phyloP scores from a whole-genome alignment of 2,797 vertebrate species.

The Chrysocyon brachyurus region DNA sequence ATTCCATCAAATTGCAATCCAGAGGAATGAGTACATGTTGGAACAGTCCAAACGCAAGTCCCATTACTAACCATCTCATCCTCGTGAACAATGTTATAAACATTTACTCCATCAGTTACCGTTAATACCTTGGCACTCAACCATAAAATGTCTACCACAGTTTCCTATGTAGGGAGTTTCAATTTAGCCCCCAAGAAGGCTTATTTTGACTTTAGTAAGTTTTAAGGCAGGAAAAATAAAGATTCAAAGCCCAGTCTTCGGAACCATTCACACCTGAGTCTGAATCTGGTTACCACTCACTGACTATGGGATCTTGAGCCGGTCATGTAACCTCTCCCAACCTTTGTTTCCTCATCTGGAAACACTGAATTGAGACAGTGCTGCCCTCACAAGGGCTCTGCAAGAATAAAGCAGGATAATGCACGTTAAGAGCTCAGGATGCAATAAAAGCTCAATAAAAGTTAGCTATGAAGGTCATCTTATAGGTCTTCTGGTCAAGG shows the following conservation, averaged over 20 bases:
- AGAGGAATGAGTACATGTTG: background rate
- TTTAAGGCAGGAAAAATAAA: background rate
- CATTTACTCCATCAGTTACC: background rate
- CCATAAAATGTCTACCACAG: background rate
- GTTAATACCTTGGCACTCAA: background rate
- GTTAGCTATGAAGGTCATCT: background rate
- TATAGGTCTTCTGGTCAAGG: background rate
- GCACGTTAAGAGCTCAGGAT: background rate
- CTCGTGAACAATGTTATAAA: background rate
- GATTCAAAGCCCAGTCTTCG: background rate
- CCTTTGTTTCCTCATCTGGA: conserved; percentile 2
- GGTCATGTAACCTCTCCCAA: background rate
- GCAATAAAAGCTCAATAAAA: background rate
- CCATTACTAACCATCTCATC: background rate
- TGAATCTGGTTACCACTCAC: background rate
- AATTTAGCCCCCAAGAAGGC: background rate
- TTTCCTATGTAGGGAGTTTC: background rate
- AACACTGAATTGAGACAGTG: background rate
- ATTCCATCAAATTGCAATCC: background rate
- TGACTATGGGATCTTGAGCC: background rate
- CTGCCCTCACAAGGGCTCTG: background rate
- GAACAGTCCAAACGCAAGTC: background rate
- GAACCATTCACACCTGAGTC: conserved; percentile 2
- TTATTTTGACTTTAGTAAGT: background rate
- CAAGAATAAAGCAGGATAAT: background rate